phyloP scores from a whole-genome alignment of 2,888 invertebrate species.

The Opisthograptis luteolata region DNA sequence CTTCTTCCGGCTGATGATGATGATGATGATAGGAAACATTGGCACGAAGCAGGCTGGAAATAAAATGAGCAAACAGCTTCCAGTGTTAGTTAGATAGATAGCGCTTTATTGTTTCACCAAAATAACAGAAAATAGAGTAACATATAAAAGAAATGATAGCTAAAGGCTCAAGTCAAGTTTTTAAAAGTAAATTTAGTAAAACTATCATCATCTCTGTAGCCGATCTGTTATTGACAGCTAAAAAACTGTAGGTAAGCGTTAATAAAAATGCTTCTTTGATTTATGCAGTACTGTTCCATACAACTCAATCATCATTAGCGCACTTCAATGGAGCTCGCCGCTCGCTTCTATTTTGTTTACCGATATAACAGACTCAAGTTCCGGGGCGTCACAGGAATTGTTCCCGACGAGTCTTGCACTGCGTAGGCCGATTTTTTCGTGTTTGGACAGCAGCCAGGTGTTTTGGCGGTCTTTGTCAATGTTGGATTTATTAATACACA shows the following conservation, averaged over 20 bases:
- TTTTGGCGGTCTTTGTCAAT: slow-evolving; percentile 84
- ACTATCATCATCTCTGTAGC: not conserved
- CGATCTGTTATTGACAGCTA: not conserved
- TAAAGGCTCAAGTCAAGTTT: no score
- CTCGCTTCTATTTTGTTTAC: not conserved
- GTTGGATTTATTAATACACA: slow-evolving; percentile 82
- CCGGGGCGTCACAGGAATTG: slow-evolving; percentile 56
- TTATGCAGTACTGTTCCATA: no score
- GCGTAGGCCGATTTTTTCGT: slow-evolving; percentile 70
- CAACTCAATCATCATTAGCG: slow-evolving; percentile 7
- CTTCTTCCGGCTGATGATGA: no score
- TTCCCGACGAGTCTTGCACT: slow-evolving; percentile 48
- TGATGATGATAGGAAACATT: no score
- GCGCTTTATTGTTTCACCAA: no score
- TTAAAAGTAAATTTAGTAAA: no score
- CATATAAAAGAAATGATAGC: no score
- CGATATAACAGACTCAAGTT: slow-evolving; percentile 4
- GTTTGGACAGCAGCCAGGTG: slow-evolving; percentile 73
- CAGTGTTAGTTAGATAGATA: no score
- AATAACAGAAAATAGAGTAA: no score
- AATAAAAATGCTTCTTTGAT: no score
- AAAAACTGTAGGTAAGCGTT: not conserved
- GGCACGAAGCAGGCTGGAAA: no score
- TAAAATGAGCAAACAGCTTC: no score
- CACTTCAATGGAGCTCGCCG: not conserved